These are phyloP conservation scores for Xanthia icteritia DNA, from an alignment of 2,888 invertebrate genomes.

Conservation along the genomic window DNA sequence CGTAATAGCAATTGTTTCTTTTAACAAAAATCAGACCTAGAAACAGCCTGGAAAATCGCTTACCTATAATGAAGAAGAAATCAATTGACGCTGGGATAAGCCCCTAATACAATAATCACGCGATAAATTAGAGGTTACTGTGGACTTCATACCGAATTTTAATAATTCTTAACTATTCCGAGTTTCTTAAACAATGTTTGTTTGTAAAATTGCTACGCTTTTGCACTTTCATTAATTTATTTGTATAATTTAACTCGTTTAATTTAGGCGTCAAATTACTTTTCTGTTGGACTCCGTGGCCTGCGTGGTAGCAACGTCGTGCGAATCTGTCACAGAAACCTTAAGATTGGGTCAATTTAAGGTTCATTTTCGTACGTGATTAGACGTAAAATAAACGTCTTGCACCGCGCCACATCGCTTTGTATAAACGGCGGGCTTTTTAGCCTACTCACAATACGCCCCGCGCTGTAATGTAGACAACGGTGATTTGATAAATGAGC, in stretches of 20 bases:
- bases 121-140: constrained; percentile 42
- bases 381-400: constrained; percentile 69
- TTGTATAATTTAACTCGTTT: constrained; percentile 84
- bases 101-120: constrained; percentile 8
- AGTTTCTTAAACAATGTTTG: constrained; percentile 75
- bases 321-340: constrained; percentile 61
- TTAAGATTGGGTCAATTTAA: constrained; percentile 69
- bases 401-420: constrained; percentile 74
- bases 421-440: constrained; percentile 83
- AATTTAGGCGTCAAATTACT: constrained; percentile 82
- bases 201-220: constrained; percentile 78
- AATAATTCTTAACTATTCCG: constrained; percentile 68
- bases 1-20: not conserved
- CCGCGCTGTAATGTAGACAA: constrained; percentile 84
- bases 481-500: constrained; percentile 87
- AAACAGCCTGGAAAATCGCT: not conserved
- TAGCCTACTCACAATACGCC: constrained; percentile 84
- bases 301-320: constrained; percentile 34
- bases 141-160: constrained; percentile 46
- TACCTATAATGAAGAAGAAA: constrained; percentile 14
- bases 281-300: constrained; percentile 73
- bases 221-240: constrained; percentile 83
- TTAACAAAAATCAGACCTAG: not conserved
- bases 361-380: constrained; percentile 76
- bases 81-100: constrained; percentile 4